phyloP scores from a whole-genome alignment of 2,797 vertebrate species.

The Macroramphosus scolopax region DNA sequence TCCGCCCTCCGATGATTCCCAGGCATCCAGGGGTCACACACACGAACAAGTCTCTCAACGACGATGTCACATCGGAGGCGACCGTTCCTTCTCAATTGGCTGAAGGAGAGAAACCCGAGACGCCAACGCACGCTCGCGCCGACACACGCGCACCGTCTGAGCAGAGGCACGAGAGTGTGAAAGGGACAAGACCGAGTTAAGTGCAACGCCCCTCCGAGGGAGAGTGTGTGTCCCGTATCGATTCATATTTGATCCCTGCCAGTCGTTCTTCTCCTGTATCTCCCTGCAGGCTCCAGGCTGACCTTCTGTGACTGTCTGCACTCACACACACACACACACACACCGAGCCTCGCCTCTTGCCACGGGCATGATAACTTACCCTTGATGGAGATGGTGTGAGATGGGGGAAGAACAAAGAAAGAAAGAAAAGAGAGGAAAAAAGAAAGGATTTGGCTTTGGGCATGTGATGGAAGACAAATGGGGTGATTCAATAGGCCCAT shows the following conservation, averaged over 20 bases:
- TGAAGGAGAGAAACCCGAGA: slow-evolving; percentile 53
- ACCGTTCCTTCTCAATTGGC: slow-evolving; percentile 27
- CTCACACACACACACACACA: slow-evolving; percentile 18
- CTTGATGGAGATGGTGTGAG: slow-evolving; percentile 57
- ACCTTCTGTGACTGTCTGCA: slow-evolving; percentile 65
- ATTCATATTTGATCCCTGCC: slow-evolving; percentile 77
- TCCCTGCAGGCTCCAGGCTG: slow-evolving; percentile 57
- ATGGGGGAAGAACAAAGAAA: slow-evolving; percentile 33
- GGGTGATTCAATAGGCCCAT: slow-evolving; percentile 67
- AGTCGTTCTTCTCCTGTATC: slow-evolving; percentile 52
- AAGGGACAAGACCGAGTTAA: slow-evolving; percentile 56
- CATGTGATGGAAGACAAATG: slow-evolving; percentile 67
- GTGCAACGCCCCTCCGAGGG: slow-evolving; percentile 32
- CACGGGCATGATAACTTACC: slow-evolving; percentile 49
- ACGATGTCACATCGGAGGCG: slow-evolving; percentile 42
- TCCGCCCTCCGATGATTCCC: slow-evolving; percentile 61
- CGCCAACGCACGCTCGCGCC: not conserved
- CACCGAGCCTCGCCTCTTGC: slow-evolving; percentile 21
- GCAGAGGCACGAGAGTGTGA: slow-evolving; percentile 47
- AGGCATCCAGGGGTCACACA: slow-evolving; percentile 64
- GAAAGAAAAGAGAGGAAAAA: slow-evolving; percentile 37
- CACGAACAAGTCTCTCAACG: slow-evolving; percentile 43
- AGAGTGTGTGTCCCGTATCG: slow-evolving; percentile 59
- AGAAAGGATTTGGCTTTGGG: slow-evolving; percentile 65
- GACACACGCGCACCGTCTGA: slow-evolving; percentile 2